Conservation (phyloP, 2,797 vertebrate genomes). For the Cichlasoma orientale region DNA sequence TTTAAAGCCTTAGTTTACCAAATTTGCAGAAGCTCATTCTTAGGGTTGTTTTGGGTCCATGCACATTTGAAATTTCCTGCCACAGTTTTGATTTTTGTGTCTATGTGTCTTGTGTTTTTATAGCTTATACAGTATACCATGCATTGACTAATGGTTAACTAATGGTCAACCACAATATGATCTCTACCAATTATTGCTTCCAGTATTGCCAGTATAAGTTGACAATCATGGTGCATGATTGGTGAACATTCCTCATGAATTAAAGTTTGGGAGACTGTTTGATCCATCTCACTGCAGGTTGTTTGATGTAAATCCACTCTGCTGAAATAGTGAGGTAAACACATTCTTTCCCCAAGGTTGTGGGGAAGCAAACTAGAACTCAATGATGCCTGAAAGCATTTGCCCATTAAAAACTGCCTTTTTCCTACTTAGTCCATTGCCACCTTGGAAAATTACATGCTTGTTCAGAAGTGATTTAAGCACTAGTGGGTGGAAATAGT, state of each 20-base stretch:
- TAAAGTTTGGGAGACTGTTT: constrained; percentile 7
- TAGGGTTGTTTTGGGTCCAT: background rate
- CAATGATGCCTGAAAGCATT: constrained; percentile 52
- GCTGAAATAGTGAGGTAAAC: constrained; percentile 17
- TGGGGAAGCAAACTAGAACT: constrained; percentile 20
- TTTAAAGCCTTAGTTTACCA: background rate
- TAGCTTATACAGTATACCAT: no score
- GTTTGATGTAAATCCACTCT: constrained; percentile 31
- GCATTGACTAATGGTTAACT: background rate
- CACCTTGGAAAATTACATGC: constrained; percentile 52
- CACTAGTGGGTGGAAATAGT: constrained; percentile 22
- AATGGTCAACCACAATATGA: background rate
- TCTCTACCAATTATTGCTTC: background rate
- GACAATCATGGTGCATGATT: constrained; percentile 18
- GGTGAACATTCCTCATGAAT: constrained; percentile 1
- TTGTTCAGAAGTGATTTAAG: constrained; percentile 52
- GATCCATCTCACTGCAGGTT: constrained; percentile 27
- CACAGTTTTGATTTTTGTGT: background rate
- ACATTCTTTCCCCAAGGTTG: constrained; percentile 17
- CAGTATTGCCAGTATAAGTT: constrained; percentile 7
- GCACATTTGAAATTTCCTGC: background rate
- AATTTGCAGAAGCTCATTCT: background rate
- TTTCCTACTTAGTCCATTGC: constrained; percentile 33
- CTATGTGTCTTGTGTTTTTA: background rate
- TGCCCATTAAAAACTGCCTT: constrained; percentile 37